Conservation (phyloP, 2,888 invertebrate species). For the Caprella mutica region DNA sequence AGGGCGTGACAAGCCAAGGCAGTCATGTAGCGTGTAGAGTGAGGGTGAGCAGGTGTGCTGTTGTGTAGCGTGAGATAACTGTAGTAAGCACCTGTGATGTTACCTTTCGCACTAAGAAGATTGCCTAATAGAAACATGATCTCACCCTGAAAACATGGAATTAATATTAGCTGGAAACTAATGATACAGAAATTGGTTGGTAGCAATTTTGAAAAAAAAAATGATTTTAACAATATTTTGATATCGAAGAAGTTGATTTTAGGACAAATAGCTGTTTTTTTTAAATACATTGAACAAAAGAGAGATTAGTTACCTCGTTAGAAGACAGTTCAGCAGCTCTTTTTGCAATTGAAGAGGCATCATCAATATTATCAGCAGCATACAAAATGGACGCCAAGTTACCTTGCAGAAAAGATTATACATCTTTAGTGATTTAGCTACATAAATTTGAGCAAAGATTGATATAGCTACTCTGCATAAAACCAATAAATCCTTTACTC, state of each 20-base stretch:
- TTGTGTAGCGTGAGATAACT: conserved; percentile 36
- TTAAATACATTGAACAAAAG: too few species aligned
- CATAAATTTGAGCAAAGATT: too few species aligned
- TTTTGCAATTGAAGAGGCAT: conserved; percentile 51
- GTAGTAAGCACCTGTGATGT: conserved; percentile 48
- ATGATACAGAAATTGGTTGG: neutral
- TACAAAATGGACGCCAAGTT: conserved; percentile 59
- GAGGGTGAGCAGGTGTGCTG: conserved; percentile 22
- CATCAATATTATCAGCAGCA: conserved; percentile 53
- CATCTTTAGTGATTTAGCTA: too few species aligned
- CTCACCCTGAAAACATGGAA: conserved; percentile 49
- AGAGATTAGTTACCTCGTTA: too few species aligned
- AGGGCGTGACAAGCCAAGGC: conserved; percentile 30
- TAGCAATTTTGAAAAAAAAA: neutral
- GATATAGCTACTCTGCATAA: too few species aligned
- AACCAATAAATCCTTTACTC: too few species aligned
- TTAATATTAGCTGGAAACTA: too few species aligned
- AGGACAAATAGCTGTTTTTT: too few species aligned
- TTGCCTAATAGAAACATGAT: conserved; percentile 57
- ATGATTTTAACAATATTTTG: neutral
- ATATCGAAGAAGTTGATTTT: too few species aligned
- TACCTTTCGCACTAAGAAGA: conserved; percentile 53
- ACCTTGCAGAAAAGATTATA: too few species aligned
- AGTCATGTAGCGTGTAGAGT: conserved; percentile 24
- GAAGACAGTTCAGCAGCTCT: conserved; percentile 52